phyloP scores from a whole-genome alignment of 2,888 invertebrate genomes.

The Hypomecis atomaria region DNA sequence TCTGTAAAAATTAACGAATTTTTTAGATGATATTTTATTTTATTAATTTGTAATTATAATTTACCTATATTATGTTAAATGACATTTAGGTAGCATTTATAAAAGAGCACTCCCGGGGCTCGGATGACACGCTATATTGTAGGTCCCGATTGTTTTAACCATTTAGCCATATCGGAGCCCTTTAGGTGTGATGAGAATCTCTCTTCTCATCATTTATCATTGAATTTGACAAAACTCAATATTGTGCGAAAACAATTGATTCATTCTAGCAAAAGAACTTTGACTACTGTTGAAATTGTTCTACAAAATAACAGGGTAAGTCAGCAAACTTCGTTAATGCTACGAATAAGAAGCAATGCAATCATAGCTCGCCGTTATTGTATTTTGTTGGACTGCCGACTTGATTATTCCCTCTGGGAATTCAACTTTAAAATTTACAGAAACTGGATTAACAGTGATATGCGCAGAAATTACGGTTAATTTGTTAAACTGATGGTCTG shows the following conservation, averaged over 20 bases:
- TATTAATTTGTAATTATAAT: too few species aligned
- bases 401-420: constrained; percentile 22
- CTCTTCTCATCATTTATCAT: too few species aligned
- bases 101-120: too few species aligned
- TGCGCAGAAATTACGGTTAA: not conserved
- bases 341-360: constrained; percentile 33
- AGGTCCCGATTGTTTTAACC: too few species aligned
- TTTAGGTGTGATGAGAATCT: too few species aligned
- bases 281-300: constrained; percentile 4
- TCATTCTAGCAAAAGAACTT: constrained; percentile 2
- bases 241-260: not conserved
- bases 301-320: constrained; percentile 18
- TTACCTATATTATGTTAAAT: too few species aligned
- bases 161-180: too few species aligned
- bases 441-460: constrained; percentile 7
- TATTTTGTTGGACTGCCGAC: constrained; percentile 21
- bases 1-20: too few species aligned
- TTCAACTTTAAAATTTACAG: constrained; percentile 18
- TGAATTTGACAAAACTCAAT: not conserved
- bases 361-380: constrained; percentile 37
- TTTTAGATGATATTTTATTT: too few species aligned
- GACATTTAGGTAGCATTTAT: too few species aligned
- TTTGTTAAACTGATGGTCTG: not conserved
- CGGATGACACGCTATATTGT: too few species aligned
- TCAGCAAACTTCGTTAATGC: constrained; percentile 45